Base-by-base conservation (phyloP, 2,888 invertebrate genomes). In the Plebejus argus region DNA sequence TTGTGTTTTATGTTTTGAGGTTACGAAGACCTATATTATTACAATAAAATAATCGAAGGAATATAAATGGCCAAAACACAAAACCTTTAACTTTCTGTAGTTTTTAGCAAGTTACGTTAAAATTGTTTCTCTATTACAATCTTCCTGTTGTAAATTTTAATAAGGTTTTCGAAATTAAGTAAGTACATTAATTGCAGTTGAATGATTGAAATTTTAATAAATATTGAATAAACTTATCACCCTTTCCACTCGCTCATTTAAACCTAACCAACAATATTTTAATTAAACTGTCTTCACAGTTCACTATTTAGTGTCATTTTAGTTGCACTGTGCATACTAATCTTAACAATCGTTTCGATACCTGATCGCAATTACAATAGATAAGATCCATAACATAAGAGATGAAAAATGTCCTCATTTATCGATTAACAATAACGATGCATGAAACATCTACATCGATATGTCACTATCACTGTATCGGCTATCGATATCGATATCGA, bases 391-490 rank as follows among this genome's bases (percentile, higher is more conserved):
- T 66, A 66, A 12, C 23, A 12, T 8, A 45, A 45, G 0, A 66
- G 15, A 28, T 33, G 28, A 28, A 28, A 66, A 28, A 61, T 28
- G 4, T 61, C 28, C 15, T 33, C 28, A 6, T 66, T 66, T 66
- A 33, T 66, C 66, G 66, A 61, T 61, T 23, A 61, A 61, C 61
- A 61, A 23, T 61, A 61, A 53, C 53, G 45, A 45, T 45, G 10
- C 45, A 45, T 45, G 10, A 45, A 45, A 45, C 3, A 45, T 10
- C 12, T 45, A 45, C 45, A 45, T 66, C 33, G 66, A 66, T 20
- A 58, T 58, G 58, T 53, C 18, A 53, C 53, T 53, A 45, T 53
- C 18, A 18, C 18, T 18, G 10, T 53, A 53, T 53, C 53, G 53
- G 18, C 53, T 53, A 18, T 53, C 18, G 53, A 53, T 53, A 53